These are phyloP conservation scores for Sphaerophoria rueppellii DNA, from an alignment of 2,888 invertebrate species.

Conservation along the genomic window DNA sequence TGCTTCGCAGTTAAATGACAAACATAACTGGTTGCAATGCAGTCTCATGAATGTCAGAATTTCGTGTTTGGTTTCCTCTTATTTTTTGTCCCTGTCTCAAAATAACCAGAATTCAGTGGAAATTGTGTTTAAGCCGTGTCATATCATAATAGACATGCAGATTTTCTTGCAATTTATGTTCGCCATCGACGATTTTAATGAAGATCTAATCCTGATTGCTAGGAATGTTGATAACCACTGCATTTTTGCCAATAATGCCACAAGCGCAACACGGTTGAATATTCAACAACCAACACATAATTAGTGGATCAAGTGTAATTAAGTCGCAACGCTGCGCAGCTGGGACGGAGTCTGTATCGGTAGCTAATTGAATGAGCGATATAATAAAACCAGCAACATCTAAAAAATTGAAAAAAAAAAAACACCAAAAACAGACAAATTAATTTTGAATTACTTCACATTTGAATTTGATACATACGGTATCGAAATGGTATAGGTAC, in stretches of 20 bases:
- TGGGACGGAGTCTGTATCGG: slow-evolving; percentile 10
- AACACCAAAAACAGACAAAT: background rate
- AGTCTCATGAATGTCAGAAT: slow-evolving; percentile 22
- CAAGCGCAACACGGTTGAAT: slow-evolving; percentile 2
- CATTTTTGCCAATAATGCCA: slow-evolving; percentile 20
- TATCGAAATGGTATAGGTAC: background rate
- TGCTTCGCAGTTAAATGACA: slow-evolving; percentile 15
- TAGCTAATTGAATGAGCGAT: slow-evolving; percentile 47
- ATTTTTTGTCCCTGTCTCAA: background rate
- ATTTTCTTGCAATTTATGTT: slow-evolving; percentile 26
- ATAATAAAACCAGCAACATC: background rate
- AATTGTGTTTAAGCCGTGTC: background rate
- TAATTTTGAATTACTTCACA: slow-evolving; percentile 30
- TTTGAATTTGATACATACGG: slow-evolving; percentile 42
- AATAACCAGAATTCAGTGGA: background rate
- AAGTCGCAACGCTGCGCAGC: slow-evolving; percentile 56
- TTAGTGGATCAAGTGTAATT: slow-evolving; percentile 62
- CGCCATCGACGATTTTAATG: slow-evolving; percentile 7
- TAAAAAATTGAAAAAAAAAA: too few relatives aligned
- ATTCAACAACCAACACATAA: slow-evolving; percentile 44
- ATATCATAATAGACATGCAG: background rate
- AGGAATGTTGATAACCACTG: slow-evolving; percentile 32
- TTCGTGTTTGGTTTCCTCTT: slow-evolving; percentile 11
- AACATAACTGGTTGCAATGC: slow-evolving; percentile 40
- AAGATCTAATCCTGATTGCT: slow-evolving; percentile 44